Conservation (phyloP, 2,888 invertebrate genomes). For the Amblyjoppa proteus region DNA sequence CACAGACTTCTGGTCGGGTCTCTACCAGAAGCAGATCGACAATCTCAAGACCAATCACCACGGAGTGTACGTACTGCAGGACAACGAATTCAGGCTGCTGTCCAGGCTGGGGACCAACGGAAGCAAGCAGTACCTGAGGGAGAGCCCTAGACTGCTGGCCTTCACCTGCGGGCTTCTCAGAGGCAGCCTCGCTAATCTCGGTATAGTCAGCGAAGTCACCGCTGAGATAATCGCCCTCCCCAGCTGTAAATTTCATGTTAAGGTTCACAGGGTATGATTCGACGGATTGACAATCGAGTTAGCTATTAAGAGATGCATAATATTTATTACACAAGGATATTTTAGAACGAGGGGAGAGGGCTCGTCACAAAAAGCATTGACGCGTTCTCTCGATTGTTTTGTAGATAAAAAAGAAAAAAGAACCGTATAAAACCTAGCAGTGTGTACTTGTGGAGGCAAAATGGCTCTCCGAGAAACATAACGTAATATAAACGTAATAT, state of each 20-base stretch:
- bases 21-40: conserved; percentile 99
- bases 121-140: conserved; percentile 96
- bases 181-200: conserved; percentile 97
- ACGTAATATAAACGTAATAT: not conserved
- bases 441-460: not conserved
- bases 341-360: conserved; percentile 1
- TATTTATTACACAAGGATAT: conserved; percentile 68
- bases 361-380: not conserved
- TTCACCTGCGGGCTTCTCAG: conserved; percentile 98
- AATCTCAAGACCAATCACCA: conserved; percentile 99
- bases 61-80: conserved; percentile 98
- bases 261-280: conserved; percentile 90
- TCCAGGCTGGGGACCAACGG: conserved; percentile 91
- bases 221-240: conserved; percentile 98
- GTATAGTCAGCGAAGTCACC: conserved; percentile 96
- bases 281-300: not conserved
- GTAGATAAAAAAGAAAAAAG: not conserved
- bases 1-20: conserved; percentile 99
- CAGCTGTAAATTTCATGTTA: conserved; percentile 96
- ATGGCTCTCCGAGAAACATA: not conserved
- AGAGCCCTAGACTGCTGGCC: conserved; percentile 95
- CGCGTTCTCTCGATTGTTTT: not conserved
- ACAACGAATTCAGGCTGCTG: conserved; percentile 96
- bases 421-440: not conserved
- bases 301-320: conserved; percentile 42